Evolutionary conservation across 2,797 vertebrate species (phyloP).

Genomic region (Helicolenus hilgendorfi): DNA sequence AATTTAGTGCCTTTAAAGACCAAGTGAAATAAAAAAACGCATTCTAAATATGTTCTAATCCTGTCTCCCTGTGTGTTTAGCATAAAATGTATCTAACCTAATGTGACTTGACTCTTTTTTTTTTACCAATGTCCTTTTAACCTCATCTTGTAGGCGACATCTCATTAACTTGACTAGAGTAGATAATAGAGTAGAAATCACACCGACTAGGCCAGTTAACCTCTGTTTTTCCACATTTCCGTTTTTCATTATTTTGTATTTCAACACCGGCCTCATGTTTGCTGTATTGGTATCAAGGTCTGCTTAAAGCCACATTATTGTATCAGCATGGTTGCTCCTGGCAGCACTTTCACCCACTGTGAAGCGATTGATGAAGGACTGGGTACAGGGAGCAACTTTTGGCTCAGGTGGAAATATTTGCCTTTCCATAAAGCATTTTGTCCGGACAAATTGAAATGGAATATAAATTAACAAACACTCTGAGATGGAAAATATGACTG

Average conservation of each 20-base stretch:
- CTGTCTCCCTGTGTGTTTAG: neutral
- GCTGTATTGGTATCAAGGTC: slow-evolving; percentile 19
- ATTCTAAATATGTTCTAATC: neutral
- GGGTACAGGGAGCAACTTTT: slow-evolving; percentile 42
- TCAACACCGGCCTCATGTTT: slow-evolving; percentile 25
- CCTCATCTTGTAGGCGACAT: neutral
- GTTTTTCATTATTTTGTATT: slow-evolving; percentile 3
- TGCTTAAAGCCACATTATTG: slow-evolving; percentile 60
- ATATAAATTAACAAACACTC: slow-evolving; percentile 65
- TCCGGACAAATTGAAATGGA: slow-evolving; percentile 62
- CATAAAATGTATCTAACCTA: neutral
- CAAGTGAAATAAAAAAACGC: neutral
- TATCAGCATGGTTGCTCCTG: slow-evolving; percentile 50
- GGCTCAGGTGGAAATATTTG: slow-evolving; percentile 41
- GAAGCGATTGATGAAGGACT: slow-evolving; percentile 50
- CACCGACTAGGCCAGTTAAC: neutral
- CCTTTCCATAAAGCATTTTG: slow-evolving; percentile 72
- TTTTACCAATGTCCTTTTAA: neutral
- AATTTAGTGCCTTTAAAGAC: neutral
- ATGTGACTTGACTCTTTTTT: neutral
- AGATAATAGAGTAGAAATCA: slow-evolving; percentile 2
- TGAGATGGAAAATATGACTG: slow-evolving; percentile 50
- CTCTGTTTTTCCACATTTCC: slow-evolving; percentile 12
- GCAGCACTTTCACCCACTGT: slow-evolving; percentile 31
- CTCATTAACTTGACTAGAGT: slow-evolving; percentile 13